Evolutionary conservation across 2,797 vertebrate genomes (phyloP).

Genomic region (Syngnathus acus): DNA sequence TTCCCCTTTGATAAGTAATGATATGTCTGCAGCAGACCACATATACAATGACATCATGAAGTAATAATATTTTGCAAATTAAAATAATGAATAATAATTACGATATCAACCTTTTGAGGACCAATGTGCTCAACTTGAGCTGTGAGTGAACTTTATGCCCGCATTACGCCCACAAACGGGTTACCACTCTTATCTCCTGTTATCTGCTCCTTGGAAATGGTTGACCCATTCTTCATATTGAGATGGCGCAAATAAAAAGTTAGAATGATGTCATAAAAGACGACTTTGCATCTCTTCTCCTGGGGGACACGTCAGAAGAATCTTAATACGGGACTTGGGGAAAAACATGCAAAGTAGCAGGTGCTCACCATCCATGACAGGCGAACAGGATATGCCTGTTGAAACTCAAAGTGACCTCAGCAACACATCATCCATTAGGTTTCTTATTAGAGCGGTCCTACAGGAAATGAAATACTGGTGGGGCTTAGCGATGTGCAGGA

Average conservation of each 20-base stretch:
- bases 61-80: neutral
- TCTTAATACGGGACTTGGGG: neutral
- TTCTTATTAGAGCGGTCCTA: slow-evolving; percentile 21
- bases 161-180: neutral
- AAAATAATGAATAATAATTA: too few species aligned
- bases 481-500: slow-evolving; percentile 27
- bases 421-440: slow-evolving; percentile 14
- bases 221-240: neutral
- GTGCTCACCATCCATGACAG: slow-evolving; percentile 7
- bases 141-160: neutral
- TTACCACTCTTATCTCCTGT: neutral
- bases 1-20: neutral
- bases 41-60: neutral
- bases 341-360: neutral
- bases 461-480: slow-evolving; percentile 1
- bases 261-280: neutral
- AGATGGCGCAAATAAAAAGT: neutral
- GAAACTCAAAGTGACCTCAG: slow-evolving; percentile 33
- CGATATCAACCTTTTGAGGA: neutral
- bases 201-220: neutral
- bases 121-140: neutral
- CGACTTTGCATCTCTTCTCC: neutral
- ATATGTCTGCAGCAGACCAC: neutral
- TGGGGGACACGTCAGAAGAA: neutral
- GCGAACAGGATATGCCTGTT: slow-evolving; percentile 11